Conservation (phyloP, 2,888 invertebrate species). For the Gibbula magus region DNA sequence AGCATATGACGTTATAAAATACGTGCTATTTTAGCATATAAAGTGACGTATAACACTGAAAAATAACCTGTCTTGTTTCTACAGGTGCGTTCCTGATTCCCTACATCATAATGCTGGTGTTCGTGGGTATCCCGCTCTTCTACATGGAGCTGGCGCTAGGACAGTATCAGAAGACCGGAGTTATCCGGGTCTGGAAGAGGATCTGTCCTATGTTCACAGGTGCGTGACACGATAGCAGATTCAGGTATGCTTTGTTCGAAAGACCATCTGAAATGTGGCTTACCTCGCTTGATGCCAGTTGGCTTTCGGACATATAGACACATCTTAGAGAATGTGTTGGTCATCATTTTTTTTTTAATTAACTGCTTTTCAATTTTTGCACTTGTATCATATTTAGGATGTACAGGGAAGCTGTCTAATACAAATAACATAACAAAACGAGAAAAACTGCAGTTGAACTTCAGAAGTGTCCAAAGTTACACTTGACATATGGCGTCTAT, state of each 20-base stretch:
- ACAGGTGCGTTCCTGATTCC: conserved; percentile 66
- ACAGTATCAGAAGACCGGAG: conserved; percentile 94
- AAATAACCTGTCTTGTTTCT: conserved; percentile 30
- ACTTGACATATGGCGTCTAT: too few species aligned
- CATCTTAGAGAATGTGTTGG: too few species aligned
- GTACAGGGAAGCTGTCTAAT: too few species aligned
- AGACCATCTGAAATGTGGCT: background rate
- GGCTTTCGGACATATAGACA: too few species aligned
- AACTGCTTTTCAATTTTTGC: too few species aligned
- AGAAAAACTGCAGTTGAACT: too few species aligned
- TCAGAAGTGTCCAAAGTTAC: too few species aligned
- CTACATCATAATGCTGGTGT: conserved; percentile 86
- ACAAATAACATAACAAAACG: too few species aligned
- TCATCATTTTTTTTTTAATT: too few species aligned
- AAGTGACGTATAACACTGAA: conserved; percentile 75
- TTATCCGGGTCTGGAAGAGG: conserved; percentile 92
- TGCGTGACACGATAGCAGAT: conserved; percentile 43
- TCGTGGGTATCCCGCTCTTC: conserved; percentile 84
- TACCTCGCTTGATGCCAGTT: background rate
- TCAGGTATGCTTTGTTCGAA: background rate
- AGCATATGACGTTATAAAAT: too few species aligned
- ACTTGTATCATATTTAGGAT: too few species aligned
- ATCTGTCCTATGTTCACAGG: conserved; percentile 96
- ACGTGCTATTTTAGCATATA: background rate
- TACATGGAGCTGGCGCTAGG: conserved; percentile 82